Conservation (phyloP, 2,113 vertebrate genomes). For the Neopipo cinnamomea region DNA sequence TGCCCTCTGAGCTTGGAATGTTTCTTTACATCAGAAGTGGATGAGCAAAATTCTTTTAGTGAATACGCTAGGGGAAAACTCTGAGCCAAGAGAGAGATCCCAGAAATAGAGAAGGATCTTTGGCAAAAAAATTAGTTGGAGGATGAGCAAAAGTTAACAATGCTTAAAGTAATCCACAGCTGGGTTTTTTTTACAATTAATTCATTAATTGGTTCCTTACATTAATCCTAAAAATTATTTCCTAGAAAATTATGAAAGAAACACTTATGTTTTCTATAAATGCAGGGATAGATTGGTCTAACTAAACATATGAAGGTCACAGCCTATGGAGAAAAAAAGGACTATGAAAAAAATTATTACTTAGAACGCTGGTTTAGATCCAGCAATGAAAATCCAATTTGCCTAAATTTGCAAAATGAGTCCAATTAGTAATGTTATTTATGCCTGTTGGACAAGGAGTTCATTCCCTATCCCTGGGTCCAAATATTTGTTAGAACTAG, state of each 20-base stretch:
- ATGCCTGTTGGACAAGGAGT: background rate
- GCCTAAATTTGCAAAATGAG: background rate
- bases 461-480: background rate
- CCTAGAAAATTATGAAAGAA: background rate
- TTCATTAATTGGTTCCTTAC: background rate
- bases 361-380: background rate
- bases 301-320: background rate
- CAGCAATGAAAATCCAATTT: background rate
- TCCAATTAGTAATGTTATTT: background rate
- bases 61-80: background rate
- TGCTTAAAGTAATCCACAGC: fast-evolving
- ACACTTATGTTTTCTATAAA: background rate
- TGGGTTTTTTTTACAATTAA: fast-evolving
- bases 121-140: background rate
- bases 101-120: background rate
- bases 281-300: background rate
- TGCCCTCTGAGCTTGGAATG: background rate
- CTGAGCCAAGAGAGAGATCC: background rate
- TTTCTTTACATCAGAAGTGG: background rate
- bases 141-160: background rate
- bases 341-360: background rate
- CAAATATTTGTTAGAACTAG: background rate
- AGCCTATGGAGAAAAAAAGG: background rate
- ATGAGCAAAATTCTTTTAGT: background rate
- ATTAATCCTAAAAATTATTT: background rate